These are phyloP conservation scores for Coendou prehensilis DNA, from an alignment of 2,797 vertebrate genomes.

Conservation along the genomic window DNA sequence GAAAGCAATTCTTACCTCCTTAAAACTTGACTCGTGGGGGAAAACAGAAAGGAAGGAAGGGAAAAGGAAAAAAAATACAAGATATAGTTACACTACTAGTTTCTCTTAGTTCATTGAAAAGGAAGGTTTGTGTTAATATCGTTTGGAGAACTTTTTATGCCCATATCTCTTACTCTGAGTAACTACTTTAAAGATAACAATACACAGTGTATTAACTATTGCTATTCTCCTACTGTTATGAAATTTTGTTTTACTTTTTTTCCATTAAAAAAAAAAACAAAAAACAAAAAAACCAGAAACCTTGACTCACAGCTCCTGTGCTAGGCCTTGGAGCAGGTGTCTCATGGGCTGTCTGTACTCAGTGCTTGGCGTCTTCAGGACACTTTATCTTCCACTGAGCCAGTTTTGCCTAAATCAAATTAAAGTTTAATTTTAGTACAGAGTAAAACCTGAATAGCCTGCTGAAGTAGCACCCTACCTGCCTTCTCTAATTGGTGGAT, in stretches of 20 bases:
- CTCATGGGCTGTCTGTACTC: background rate
- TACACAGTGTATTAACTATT: background rate
- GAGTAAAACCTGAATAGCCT: background rate
- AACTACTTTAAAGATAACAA: background rate
- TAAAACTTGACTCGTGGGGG: background rate
- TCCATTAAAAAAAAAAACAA: background rate
- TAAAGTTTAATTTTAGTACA: conserved; percentile 65
- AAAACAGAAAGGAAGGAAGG: background rate
- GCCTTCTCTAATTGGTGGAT: conserved; percentile 54
- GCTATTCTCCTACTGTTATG: background rate
- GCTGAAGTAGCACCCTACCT: conserved; percentile 43
- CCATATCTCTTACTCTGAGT: background rate
- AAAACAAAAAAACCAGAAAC: too few species aligned
- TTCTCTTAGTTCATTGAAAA: background rate
- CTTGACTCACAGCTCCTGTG: background rate
- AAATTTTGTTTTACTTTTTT: background rate
- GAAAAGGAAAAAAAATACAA: background rate
- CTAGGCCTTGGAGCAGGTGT: background rate
- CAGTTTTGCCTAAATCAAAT: conserved; percentile 32
- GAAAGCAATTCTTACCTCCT: background rate
- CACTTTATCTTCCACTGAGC: background rate
- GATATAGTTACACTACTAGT: background rate
- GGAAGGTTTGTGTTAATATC: background rate
- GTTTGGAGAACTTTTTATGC: background rate
- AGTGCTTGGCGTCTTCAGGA: background rate